These are phyloP conservation scores for Amniataba percoides DNA, from an alignment of 2,797 vertebrate species.

Conservation along the genomic window DNA sequence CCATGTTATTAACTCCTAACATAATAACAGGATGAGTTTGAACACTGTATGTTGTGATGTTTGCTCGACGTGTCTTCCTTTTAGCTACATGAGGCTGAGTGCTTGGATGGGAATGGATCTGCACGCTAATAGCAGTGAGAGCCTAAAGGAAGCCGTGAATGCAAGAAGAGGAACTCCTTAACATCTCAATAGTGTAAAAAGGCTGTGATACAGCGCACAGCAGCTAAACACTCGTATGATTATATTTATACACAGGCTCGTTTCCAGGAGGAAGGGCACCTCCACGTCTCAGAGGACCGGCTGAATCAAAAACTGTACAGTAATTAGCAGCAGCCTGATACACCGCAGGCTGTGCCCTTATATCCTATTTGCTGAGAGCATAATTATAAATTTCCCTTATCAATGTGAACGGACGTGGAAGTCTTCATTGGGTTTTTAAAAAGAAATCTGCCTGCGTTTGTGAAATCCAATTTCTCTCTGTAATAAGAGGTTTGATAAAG, in stretches of 20 bases:
- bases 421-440: slow-evolving; percentile 25
- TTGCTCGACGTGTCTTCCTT: background rate
- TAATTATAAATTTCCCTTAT: slow-evolving; percentile 44
- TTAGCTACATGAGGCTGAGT: slow-evolving; percentile 39
- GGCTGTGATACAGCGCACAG: background rate
- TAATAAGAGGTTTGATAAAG: slow-evolving; percentile 51
- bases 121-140: slow-evolving; percentile 39
- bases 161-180: background rate
- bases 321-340: slow-evolving; percentile 39
- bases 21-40: slow-evolving; percentile 17
- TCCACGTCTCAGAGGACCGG: background rate
- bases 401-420: slow-evolving; percentile 26
- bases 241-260: background rate
- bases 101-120: slow-evolving; percentile 41
- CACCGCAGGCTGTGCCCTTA: slow-evolving; percentile 10
- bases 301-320: background rate
- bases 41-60: background rate
- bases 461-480: slow-evolving; percentile 56
- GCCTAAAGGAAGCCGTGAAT: slow-evolving; percentile 17
- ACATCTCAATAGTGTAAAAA: background rate
- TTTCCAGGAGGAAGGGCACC: slow-evolving; percentile 5
- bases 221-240: slow-evolving; percentile 1
- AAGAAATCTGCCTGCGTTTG: slow-evolving; percentile 32
- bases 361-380: slow-evolving; percentile 25
- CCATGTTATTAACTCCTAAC: background rate